Base-by-base conservation (phyloP, 2,797 vertebrate species). In the Thalassophryne amazonica region DNA sequence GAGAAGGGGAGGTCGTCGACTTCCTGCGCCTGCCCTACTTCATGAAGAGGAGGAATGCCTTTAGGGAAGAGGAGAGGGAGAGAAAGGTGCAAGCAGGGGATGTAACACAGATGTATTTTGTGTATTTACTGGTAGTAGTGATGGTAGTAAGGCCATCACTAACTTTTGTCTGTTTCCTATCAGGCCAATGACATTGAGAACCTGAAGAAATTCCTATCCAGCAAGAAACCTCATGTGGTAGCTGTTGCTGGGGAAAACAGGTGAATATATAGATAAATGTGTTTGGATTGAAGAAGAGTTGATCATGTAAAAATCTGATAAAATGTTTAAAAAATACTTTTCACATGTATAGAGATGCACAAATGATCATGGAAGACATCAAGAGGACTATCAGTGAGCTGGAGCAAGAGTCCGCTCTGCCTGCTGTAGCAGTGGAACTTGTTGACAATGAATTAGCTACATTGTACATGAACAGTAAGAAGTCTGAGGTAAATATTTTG, bases 381-480 rank as follows among this genome's bases (percentile, higher is more conserved):
- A 98, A 99, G 79, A 94, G 96, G 64, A 92, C 94, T 1, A 90
- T 97, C 52, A 82, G 94, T 5, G 97, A 99, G 49, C 89, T 99
- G 67, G 97, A 99, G 58, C 97, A 98, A 66, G 96, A 96, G 62
- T 95, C 98, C 1, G 96, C 98, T 49, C 84, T 99, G 51, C 94
- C 97, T 0, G 86, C 94, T 0, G 93, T 99, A 0, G 97, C 95
- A 10, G 97, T 99, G 45, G 97, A 99, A 65, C 86, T 99, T 55
- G 89, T 99, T 35, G 96, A 99, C 86, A 99, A 98, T 1, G 97
- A 99, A 25, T 56, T 99, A 63, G 93, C 94, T 34, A 92, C 93
- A 2, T 89, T 99, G n/a, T 99, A 99, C 78, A 99, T 99, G 97
- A 99, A 99, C 88, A 97, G 97, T 91, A 95, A 95, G 81, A 96